phyloP scores from a whole-genome alignment of 2,888 invertebrate genomes.

The Minunthozetes semirufus region DNA sequence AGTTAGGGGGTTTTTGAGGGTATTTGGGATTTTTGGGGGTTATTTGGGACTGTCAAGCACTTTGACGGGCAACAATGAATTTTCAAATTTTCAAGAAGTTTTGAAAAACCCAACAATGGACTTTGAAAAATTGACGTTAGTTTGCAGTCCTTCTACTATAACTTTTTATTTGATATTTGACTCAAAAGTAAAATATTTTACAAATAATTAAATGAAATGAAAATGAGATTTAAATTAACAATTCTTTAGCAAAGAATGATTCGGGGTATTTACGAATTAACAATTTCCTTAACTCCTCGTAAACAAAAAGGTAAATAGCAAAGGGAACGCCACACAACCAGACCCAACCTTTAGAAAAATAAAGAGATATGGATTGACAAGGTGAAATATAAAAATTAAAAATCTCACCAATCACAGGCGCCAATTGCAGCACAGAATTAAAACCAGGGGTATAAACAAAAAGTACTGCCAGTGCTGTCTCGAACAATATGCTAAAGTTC shows the following conservation, averaged over 20 bases:
- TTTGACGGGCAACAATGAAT: too few relatives aligned
- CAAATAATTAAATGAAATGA: too few relatives aligned
- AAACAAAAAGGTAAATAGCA: constrained; percentile 15
- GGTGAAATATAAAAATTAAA: background rate
- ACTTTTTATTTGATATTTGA: too few relatives aligned
- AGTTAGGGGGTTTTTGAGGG: too few relatives aligned
- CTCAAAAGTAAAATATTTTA: too few relatives aligned
- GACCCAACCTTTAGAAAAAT: background rate
- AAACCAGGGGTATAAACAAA: constrained; percentile 94
- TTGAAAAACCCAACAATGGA: too few relatives aligned
- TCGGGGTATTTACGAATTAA: constrained; percentile 30
- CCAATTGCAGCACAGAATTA: constrained; percentile 58
- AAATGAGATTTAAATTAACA: constrained; percentile 1
- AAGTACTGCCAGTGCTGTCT: constrained; percentile 89
- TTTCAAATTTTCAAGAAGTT: too few relatives aligned
- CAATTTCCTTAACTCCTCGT: constrained; percentile 32
- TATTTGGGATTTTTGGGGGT: too few relatives aligned
- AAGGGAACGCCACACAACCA: constrained; percentile 33
- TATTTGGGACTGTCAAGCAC: too few relatives aligned
- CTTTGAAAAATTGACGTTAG: too few relatives aligned
- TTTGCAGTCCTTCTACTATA: too few relatives aligned
- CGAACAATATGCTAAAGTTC: constrained; percentile 89
- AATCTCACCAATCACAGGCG: background rate
- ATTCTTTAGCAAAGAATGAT: constrained; percentile 29
- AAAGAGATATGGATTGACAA: background rate